These are phyloP conservation scores for Pangasianodon gigas DNA, from an alignment of 2,113 vertebrate genomes.

Conservation along the genomic window DNA sequence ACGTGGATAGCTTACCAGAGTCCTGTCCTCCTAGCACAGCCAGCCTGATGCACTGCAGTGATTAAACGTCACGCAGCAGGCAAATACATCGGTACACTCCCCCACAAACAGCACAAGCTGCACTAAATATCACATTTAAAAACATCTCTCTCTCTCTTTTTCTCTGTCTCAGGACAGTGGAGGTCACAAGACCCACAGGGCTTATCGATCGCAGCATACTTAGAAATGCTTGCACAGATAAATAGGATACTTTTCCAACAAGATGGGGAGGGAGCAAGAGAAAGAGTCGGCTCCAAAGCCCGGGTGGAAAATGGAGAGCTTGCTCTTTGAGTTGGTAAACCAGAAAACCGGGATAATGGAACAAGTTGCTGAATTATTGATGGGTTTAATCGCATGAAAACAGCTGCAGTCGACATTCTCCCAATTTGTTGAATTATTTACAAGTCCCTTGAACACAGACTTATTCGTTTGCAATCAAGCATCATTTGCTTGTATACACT, in stretches of 20 bases:
- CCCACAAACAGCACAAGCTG: constrained; percentile 33
- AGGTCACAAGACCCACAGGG: constrained; percentile 46
- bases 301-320: constrained; percentile 50
- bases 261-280: constrained; percentile 27
- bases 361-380: constrained; percentile 67
- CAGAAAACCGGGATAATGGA: constrained; percentile 56
- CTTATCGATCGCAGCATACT: constrained; percentile 49
- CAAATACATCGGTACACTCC: not conserved
- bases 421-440: constrained; percentile 34
- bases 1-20: constrained; percentile 69
- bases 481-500: not conserved
- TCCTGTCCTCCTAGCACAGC: constrained; percentile 66
- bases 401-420: constrained; percentile 23
- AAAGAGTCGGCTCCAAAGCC: constrained; percentile 2
- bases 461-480: not conserved
- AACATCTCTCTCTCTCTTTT: constrained; percentile 30
- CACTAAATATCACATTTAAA: constrained; percentile 29
- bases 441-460: not conserved
- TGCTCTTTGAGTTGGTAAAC: constrained; percentile 48
- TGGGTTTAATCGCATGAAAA: constrained; percentile 38
- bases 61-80: constrained; percentile 62
- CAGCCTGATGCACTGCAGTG: constrained; percentile 67
- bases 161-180: constrained; percentile 20
- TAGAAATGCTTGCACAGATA: constrained; percentile 53
- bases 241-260: constrained; percentile 52